Base-by-base conservation (phyloP, 2,888 invertebrate genomes). In the Iphiclides podalirius region DNA sequence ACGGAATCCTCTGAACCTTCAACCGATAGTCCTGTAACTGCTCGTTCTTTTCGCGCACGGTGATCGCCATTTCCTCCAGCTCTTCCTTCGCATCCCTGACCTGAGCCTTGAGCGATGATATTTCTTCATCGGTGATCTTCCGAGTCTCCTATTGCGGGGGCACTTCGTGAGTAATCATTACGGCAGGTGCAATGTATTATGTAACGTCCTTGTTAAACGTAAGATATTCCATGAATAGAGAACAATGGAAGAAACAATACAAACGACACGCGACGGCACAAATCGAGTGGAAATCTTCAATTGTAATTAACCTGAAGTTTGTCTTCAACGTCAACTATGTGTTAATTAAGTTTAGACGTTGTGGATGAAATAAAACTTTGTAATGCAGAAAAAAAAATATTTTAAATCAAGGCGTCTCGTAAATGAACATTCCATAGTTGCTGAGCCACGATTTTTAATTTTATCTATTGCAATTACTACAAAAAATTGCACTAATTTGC, bases 1-100 rank as follows among this genome's bases (percentile, higher is more conserved):
- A n/a, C n/a, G n/a, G n/a, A n/a, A n/a, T n/a, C n/a, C n/a, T n/a
- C n/a, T 20, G 23, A 55, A 84, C 86, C 75, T 83, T 87, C 1
- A 72, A 53, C 6, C 87, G 66, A 50, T 86, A 87, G 8, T 84
- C 86, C 51, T 86, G 80, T 8, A 81, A 54, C 52, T 85, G 81
- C 51, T 83, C 83, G 7, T 65, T 61, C 58, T 83, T 84, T 47
- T 86, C 87, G 1, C 66, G 62, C 1, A 79, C 49, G 1, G 70
- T 70, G 8, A 77, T 61, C 55, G 70, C 77, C 54, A 80, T 53
- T 52, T 86, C 86, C 45, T 86, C 86, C 1, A 69, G 57, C 53
- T 83, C 80, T 26, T 85, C 84, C 43, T 66, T 75, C 58, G 78
- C 36, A 43, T 79, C 72, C 37, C 79, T 68, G 0, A 84, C 55